Conservation (phyloP, 1,140 invertebrate species). For the Saxidomus purpurata region DNA sequence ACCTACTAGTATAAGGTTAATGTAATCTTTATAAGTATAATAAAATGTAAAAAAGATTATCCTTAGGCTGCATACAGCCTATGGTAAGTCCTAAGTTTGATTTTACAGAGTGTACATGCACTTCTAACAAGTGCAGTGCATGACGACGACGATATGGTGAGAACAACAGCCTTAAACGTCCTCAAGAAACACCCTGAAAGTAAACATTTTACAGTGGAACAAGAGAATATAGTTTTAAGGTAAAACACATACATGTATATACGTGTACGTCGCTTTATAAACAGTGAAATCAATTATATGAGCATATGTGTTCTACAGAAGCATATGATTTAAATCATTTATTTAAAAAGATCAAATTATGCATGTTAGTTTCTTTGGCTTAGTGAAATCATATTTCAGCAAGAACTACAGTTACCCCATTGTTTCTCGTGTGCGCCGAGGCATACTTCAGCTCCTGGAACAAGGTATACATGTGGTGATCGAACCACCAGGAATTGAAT, state of each 20-base stretch:
- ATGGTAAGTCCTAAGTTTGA: neutral
- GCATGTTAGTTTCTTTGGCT: too few species aligned
- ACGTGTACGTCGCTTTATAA: too few species aligned
- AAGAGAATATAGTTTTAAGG: slow-evolving; percentile 38
- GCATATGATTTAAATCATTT: too few species aligned
- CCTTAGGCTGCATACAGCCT: too few species aligned
- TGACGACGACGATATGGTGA: slow-evolving; percentile 46
- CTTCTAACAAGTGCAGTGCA: slow-evolving; percentile 24
- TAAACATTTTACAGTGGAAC: slow-evolving; percentile 20
- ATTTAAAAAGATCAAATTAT: too few species aligned
- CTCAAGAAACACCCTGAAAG: slow-evolving; percentile 38
- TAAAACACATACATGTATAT: neutral
- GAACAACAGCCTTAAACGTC: slow-evolving; percentile 34
- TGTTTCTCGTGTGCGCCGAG: slow-evolving; percentile 26
- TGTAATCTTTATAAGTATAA: too few species aligned
- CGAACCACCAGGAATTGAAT: slow-evolving; percentile 30
- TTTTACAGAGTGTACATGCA: slow-evolving; percentile 38
- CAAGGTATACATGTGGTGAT: slow-evolving; percentile 12
- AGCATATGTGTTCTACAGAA: too few species aligned
- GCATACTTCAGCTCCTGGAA: slow-evolving; percentile 34
- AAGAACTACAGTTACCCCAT: slow-evolving; percentile 51
- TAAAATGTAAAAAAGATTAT: too few species aligned
- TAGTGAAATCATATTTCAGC: neutral
- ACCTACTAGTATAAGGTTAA: too few species aligned
- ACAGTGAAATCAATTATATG: too few species aligned